These are phyloP conservation scores for Drosophila kambysellisi DNA, from an alignment of 2,888 invertebrate genomes.

Conservation along the genomic window DNA sequence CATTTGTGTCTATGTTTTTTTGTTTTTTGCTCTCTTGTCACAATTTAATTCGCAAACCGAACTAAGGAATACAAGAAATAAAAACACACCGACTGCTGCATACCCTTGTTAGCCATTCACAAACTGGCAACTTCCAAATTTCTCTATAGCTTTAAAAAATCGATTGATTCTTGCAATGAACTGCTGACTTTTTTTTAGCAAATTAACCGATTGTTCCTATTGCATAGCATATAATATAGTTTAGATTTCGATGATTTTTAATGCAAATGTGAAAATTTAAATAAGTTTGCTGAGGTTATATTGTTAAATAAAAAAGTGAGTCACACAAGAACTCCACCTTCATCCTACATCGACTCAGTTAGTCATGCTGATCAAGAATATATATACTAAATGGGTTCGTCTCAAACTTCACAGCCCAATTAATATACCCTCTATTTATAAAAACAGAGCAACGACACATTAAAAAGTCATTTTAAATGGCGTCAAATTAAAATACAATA, in stretches of 20 bases:
- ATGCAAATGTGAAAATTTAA: neutral
- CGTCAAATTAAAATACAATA: neutral
- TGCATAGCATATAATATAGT: neutral
- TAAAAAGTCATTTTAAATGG: neutral
- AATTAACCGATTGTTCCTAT: neutral
- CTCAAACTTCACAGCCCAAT: neutral
- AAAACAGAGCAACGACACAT: neutral
- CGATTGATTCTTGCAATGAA: neutral
- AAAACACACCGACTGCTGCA: constrained; percentile 5
- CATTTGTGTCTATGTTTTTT: constrained; percentile 17
- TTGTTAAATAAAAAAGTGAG: neutral
- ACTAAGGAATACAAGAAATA: constrained; percentile 11
- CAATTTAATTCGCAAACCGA: constrained; percentile 26
- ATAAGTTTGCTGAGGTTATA: neutral
- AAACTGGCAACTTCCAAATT: neutral
- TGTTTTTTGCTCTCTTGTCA: constrained; percentile 15
- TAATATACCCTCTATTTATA: neutral
- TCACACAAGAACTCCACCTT: neutral
- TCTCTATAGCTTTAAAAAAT: neutral
- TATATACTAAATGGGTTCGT: neutral
- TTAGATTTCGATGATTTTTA: neutral
- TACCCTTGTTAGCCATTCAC: neutral
- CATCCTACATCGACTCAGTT: neutral
- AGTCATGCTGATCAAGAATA: neutral
- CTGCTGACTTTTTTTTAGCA: too few species aligned